Base-by-base conservation (phyloP, 2,797 vertebrate genomes). In the Lepus townsendii region DNA sequence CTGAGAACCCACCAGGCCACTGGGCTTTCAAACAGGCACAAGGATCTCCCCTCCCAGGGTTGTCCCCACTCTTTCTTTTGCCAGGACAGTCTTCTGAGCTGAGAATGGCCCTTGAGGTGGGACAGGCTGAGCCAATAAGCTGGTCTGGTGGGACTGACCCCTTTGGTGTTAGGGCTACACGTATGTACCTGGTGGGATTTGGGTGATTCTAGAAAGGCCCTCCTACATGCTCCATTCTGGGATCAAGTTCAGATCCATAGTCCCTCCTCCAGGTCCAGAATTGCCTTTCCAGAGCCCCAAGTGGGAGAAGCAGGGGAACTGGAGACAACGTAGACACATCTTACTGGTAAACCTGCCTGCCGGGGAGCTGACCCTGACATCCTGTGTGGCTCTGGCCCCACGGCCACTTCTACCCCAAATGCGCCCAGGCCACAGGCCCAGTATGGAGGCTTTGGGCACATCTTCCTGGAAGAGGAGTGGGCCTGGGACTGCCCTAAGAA, bases 31-130 rank as follows among this genome's bases (percentile, higher is more conserved):
- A 63, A 47, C 17, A 50, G 35, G 50, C 65, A 79, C 32, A 52
- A 38, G 20, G 27, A 30, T 54, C 38, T 83, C 26, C n/a, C 27
- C 62, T 73, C 35, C 69, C 57, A 52, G 38, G 7, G 17, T 68
- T 62, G 26, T 77, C 60, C 27, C 35, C 47, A 52, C 50, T 60
- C 20, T 38, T 47, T 72, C 73, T 88, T 71, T 90, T 83, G 22
- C 42, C 10, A 19, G 82, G 24, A 63, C 50, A 42, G 52, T 79
- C 93, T 20, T 84, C 24, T 69, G 47, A 79, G 38, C 22, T 0
- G 6, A 89, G 57, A 24, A 3, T 87, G n/a, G 68, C 52, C 54
- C 95, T 88, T 76, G 66, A 24, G 32, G 42, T 92, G 52, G 83
- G 73, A 77, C 8, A 62, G 73, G 13, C 47, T 78, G 54, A 94